Evolutionary conservation across 2,113 vertebrate genomes (phyloP).

Genomic region (Thalassarche chlororhynchos): DNA sequence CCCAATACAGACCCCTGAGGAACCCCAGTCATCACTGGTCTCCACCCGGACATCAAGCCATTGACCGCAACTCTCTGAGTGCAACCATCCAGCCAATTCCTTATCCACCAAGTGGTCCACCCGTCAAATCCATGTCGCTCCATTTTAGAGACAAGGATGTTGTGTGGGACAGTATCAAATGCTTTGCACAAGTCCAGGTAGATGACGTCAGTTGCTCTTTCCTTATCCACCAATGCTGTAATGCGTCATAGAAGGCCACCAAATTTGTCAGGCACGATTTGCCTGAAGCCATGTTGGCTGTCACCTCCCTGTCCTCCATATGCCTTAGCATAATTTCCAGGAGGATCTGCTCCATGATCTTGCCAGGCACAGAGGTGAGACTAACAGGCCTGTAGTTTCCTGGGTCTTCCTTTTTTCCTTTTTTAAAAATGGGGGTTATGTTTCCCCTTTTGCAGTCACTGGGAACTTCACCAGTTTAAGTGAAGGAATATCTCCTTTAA

Average conservation of each 20-base stretch:
- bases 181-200: not conserved
- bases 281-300: not conserved
- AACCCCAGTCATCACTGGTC: not conserved
- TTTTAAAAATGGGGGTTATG: not conserved
- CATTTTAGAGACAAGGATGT: not conserved
- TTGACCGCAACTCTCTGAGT: not conserved
- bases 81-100: not conserved
- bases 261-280: not conserved
- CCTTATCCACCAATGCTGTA: not conserved
- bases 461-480: not conserved
- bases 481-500: not conserved
- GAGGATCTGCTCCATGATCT: not conserved
- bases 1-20: not conserved
- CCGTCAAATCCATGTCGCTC: not conserved
- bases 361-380: not conserved
- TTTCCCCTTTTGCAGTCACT: not conserved
- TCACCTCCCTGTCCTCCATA: not conserved
- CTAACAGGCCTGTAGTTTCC: not conserved
- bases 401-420: not conserved
- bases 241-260: rapidly evolving
- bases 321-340: not conserved
- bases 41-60: not conserved
- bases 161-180: not conserved
- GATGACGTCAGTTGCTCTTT: not conserved
- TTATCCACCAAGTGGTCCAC: not conserved